Conservation (phyloP, 1,140 invertebrate genomes). For the Pectinophora gossypiella region DNA sequence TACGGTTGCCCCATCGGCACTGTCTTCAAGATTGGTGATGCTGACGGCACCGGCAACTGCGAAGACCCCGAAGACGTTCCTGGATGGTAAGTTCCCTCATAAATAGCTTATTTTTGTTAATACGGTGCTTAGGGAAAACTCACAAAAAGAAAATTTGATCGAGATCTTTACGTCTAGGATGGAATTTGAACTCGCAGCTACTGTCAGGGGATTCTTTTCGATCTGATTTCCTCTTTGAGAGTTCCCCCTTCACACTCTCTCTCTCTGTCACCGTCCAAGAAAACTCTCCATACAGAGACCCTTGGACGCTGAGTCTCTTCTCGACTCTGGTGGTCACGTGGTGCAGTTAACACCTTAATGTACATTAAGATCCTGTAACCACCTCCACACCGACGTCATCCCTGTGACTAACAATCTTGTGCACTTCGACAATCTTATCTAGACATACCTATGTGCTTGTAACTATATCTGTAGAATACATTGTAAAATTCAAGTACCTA, state of each 20-base stretch:
- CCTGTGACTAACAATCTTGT: constrained; percentile 67
- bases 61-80: constrained; percentile 95
- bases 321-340: constrained; percentile 39
- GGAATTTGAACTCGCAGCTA: not conserved
- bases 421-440: constrained; percentile 24
- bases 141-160: no score
- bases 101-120: no score
- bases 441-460: not conserved
- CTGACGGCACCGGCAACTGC: constrained; percentile 92
- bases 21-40: constrained; percentile 95
- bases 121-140: no score
- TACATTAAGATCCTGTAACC: constrained; percentile 30
- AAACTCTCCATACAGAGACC: constrained; percentile 45
- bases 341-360: constrained; percentile 25
- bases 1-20: constrained; percentile 97
- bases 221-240: not conserved
- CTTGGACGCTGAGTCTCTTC: constrained; percentile 47
- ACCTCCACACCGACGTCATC: constrained; percentile 42
- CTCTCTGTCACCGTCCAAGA: constrained; percentile 43
- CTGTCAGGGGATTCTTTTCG: not conserved
- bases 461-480: not conserved
- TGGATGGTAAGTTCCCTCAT: constrained; percentile 88
- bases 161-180: no score
- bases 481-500: no score
- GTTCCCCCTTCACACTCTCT: no score